Base-by-base conservation (phyloP, 2,797 vertebrate species). In the Graptemys geographica region DNA sequence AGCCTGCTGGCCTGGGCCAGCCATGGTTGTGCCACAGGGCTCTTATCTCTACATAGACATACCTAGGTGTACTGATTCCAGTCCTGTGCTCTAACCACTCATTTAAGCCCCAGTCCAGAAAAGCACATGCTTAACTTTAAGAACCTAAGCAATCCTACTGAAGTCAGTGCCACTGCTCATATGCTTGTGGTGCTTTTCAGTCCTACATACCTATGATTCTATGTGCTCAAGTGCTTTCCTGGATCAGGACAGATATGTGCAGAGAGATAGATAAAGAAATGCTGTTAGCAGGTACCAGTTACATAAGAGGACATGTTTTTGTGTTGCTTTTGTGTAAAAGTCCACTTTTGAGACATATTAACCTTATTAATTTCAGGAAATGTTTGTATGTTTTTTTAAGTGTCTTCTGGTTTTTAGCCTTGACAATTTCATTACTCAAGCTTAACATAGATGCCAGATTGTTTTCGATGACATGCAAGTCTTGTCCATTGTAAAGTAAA, bases 31-130 rank as follows among this genome's bases (percentile, higher is more conserved):
- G 55, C 21, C 55, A 56, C 23, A 56, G 55, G 23, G 55, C 56
- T 57, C 56, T 57, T 57, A 57, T 57, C 25, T 25, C 27, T 57
- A 23, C 27, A 27, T 28, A 57, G 56, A 57, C 27, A 28, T 57
- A 28, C 27, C 27, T 57, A 57, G 27, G 8, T 57, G 56, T 28
- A 11, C 56, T 57, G 56, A 28, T 6, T 28, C 44, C 1, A 0
- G 0, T 28, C 11, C 53, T 72, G 0, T 2, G 31, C 19, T 57
- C 52, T 47, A 87, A 41, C 2, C 3, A 55, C 1, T 0, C 16
- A 76, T 89, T 23, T 2, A 79, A 88, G n/a, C 57, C 79, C 74
- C 80, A 59, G 33, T 76, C 25, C 52, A 79, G 25, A 47, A 51
- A 59, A 31, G 19, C 80, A 8, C 59, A 65, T 65, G 59, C 12